A percentile compares a stretch with the other conserved stretches of the same genome.
Conservation (phyloP, 2,113 vertebrate genomes). For the Osmerus eperlanus region DNA sequence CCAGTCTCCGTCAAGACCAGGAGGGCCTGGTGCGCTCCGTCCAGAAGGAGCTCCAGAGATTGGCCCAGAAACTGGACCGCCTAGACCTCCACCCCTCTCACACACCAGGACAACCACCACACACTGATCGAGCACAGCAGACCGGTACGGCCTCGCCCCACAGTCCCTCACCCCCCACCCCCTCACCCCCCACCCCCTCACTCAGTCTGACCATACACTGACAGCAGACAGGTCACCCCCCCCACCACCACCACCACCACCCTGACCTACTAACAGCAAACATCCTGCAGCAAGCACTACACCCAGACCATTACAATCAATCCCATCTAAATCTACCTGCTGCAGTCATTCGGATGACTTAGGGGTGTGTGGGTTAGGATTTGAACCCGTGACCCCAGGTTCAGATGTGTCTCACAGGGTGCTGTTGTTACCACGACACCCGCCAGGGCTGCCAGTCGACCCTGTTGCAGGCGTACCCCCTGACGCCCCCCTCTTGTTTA, state of each 20-base stretch:
- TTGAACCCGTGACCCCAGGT: slow-evolving; percentile 3
- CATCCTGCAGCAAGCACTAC: too few species aligned
- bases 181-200: not conserved
- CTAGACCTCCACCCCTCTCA: slow-evolving; percentile 37
- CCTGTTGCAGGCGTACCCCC: too few species aligned
- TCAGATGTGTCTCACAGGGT: slow-evolving; percentile 30
- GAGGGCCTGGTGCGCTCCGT: slow-evolving; percentile 49
- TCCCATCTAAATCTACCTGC: too few species aligned
- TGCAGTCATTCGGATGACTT: too few species aligned
- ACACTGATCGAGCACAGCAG: slow-evolving; percentile 35
- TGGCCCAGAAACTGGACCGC: slow-evolving; percentile 59
- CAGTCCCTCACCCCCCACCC: not conserved
- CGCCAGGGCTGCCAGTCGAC: too few species aligned
- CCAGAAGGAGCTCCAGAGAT: slow-evolving; percentile 56
- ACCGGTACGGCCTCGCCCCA: not conserved
- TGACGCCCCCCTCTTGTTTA: too few species aligned
- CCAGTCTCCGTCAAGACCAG: slow-evolving; percentile 61
- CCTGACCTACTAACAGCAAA: too few species aligned
- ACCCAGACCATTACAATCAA: too few species aligned
- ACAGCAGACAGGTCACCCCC: too few species aligned
- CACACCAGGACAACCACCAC: slow-evolving; percentile 3
- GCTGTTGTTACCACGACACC: not conserved
- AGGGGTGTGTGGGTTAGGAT: too few species aligned
- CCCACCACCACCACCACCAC: too few species aligned
- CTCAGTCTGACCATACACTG: too few species aligned